Conservation (phyloP, 64 coral and sea anemone genomes). For the Platygyra sinensis region DNA sequence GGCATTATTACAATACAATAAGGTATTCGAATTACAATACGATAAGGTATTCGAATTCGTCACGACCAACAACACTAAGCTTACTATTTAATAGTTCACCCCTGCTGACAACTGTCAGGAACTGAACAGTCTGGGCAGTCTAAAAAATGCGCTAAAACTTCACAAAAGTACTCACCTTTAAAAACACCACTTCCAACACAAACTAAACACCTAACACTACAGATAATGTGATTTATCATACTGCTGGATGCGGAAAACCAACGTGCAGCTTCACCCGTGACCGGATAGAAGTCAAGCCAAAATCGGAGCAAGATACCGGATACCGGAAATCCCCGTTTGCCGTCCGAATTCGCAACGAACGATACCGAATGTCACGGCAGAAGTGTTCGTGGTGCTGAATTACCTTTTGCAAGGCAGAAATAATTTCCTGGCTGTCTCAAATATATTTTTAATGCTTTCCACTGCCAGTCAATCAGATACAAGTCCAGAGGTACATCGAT, state of each 20-base stretch:
- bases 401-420: too few species aligned
- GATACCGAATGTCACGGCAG: background rate
- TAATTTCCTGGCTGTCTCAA: too few species aligned
- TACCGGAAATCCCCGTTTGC: background rate
- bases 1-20: background rate
- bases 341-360: constrained; percentile 1
- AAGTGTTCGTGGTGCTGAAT: too few species aligned
- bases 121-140: background rate
- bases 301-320: background rate
- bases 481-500: too few species aligned
- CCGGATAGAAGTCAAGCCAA: background rate
- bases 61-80: background rate
- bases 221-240: background rate
- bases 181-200: background rate
- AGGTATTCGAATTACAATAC: background rate
- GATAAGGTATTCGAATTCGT: background rate
- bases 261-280: background rate
- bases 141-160: background rate
- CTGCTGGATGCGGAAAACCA: background rate
- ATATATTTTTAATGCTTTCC: too few species aligned
- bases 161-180: background rate
- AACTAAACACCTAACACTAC: background rate
- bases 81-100: background rate
- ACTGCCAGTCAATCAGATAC: too few species aligned
- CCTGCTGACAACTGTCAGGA: background rate